Base-by-base conservation (phyloP, 37 sponge, comb jelly and placozoan genomes). In the Cliona cf. orientalis region DNA sequence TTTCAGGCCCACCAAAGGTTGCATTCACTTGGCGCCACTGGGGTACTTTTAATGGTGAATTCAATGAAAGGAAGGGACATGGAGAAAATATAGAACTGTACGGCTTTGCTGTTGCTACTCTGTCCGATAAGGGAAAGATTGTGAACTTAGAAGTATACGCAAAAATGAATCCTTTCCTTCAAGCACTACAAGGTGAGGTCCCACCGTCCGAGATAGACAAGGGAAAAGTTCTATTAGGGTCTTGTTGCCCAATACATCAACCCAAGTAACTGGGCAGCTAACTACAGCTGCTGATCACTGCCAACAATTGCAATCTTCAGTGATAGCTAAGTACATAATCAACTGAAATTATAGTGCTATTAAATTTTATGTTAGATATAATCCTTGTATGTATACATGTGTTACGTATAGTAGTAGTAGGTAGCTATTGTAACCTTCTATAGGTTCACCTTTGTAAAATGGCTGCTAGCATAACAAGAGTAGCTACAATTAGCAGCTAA, bases 1-100 rank as follows among this genome's bases (percentile, higher is more conserved):
- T 77, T 28, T 35, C 41, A 5, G 74, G 74, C 14, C 83, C 83
- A 9, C 83, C 83, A 5, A 57, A 37, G 25, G 83, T 82, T 19
- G 70, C 83, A 26, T 82, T 82, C 40, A 77, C 61, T 22, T 82
- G 83, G 83, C 37, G 74, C n/a, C 83, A 82, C 74, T 82, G 83
- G 83, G 83, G 63, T 17, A 14, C 61, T 3, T 82, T 72, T 65
- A 82, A 19, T 17, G 83, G 83, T 28, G 40, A 53, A 22, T 82
- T 78, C 83, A 82, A 82, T 6, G 74, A 58, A 5, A 19, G 12
- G 5, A 46, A 72, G 36, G 74, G 74, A 19, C 7, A 72, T 37
- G 74, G 74, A 31, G 42, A 82, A n/a, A 46, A 29, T 42, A 37
- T 82, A 5, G 83, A 82, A 53, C 61, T 82, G 74, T 82, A 53